Percentiles rank a stretch among this genome's conserved stretches.
Conservation (phyloP, 2,797 vertebrate genomes). For the Manis crassicaudata region DNA sequence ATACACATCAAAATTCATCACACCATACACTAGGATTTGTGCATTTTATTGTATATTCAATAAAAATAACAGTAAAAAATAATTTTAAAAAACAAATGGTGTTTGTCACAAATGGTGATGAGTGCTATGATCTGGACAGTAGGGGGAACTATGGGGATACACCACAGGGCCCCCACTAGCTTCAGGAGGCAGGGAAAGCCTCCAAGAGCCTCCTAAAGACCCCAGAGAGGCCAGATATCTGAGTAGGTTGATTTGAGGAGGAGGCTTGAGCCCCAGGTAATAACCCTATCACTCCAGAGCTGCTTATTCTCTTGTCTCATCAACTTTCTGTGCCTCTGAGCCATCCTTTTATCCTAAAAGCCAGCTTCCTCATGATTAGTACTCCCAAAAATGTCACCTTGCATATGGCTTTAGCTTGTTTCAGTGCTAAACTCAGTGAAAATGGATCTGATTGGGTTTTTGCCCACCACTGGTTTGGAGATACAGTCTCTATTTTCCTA, state of each 20-base stretch:
- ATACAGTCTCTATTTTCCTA: neutral
- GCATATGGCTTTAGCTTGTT: neutral
- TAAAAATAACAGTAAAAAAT: too few relatives aligned
- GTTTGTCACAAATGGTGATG: neutral
- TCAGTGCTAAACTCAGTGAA: neutral
- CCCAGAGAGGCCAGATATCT: neutral
- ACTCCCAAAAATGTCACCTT: neutral
- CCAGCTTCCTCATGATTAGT: neutral
- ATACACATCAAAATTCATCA: too few relatives aligned
- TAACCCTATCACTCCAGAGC: neutral
- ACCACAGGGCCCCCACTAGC: neutral
- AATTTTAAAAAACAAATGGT: neutral
- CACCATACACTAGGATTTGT: too few relatives aligned
- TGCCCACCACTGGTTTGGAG: neutral
- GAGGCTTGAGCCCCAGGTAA: neutral
- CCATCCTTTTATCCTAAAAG: neutral
- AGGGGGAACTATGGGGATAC: neutral
- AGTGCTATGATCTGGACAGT: neutral
- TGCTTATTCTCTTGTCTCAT: neutral
- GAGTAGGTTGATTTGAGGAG: neutral
- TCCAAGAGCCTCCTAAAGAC: neutral
- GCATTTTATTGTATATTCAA: too few relatives aligned
- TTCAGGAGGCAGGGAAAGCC: neutral
- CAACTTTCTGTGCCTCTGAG: neutral
- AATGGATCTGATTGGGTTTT: neutral